These are phyloP conservation scores for Zalophus californianus DNA, from an alignment of 2,797 vertebrate genomes.

Conservation along the genomic window DNA sequence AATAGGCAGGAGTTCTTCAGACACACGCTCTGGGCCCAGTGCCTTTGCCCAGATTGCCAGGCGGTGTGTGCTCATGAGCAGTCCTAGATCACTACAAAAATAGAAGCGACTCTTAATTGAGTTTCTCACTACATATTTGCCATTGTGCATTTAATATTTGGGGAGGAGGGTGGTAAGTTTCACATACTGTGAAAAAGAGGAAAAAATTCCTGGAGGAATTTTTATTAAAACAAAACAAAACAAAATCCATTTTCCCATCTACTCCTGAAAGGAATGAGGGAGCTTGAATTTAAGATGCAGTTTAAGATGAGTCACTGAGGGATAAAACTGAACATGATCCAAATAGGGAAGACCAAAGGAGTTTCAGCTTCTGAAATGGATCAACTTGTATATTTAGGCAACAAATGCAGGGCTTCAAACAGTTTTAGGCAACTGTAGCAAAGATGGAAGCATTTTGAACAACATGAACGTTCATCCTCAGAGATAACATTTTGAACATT, in stretches of 20 bases:
- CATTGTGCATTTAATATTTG: neutral
- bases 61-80: neutral
- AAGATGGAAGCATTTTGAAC: constrained; percentile 17
- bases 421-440: neutral
- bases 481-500: constrained; percentile 30
- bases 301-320: constrained; percentile 56
- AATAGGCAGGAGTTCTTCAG: neutral
- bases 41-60: neutral
- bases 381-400: neutral
- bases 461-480: neutral
- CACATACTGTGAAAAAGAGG: neutral
- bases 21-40: neutral
- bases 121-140: neutral
- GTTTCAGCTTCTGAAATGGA: neutral
- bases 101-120: neutral
- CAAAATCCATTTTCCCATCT: neutral
- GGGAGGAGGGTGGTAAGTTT: constrained; percentile 6
- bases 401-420: neutral
- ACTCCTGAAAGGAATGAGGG: constrained; percentile 14
- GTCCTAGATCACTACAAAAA: neutral
- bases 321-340: constrained; percentile 41
- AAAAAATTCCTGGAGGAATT: constrained; percentile 22
- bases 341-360: constrained; percentile 32
- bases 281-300: constrained; percentile 28
- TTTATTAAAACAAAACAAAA: neutral